Evolutionary conservation across 2,113 vertebrate genomes (phyloP), one percentile per base, ranked within the genome.

Genomic region (Aix galericulata): DNA sequence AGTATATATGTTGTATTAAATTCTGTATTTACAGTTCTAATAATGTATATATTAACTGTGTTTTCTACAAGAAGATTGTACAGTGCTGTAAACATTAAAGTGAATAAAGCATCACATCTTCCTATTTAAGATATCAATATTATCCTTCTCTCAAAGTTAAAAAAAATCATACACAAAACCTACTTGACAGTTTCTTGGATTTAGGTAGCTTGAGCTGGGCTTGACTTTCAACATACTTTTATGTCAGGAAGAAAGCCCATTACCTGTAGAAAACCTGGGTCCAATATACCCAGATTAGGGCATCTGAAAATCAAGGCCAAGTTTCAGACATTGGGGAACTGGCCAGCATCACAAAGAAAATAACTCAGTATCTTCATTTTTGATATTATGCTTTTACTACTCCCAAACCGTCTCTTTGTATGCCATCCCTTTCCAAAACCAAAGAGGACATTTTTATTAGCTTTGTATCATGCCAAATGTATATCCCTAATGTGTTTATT

Each of bases 151-250:
- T 68, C 48, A 63, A 1, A 2, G 14, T 52, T 83, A 82, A n/a
- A 91, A 82, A 46, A 46, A 46, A n/a, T 48, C 75, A 67, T 22
- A 8, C 5, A 71, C n/a, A 6, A 78, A 93, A 86, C 14, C 7
- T 55, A 67, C 75, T 0, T 10, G 0, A 42, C 88, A 87, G n/a
- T 13, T 12, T 68, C 32, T 53, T 38, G 15, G 29, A 60, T 82
- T 86, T 46, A 26, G 59, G 23, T 40, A 50, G 48, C 8, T 79
- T 0, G 0, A 1, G 18, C 25, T 69, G 18, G 20, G 38, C 21
- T 84, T 89, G 44, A 32, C 22, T 44, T 88, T 21, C 50, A 73
- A 4, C 0, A 0, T 58, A 27, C 38, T 86, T 76, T 55, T 76
- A 44, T 89, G 20, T 18, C 69, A 86, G 9, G 17, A 55, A 5